Evolutionary conservation across 1,140 invertebrate species (phyloP).

Genomic region (Anastrepha ludens): DNA sequence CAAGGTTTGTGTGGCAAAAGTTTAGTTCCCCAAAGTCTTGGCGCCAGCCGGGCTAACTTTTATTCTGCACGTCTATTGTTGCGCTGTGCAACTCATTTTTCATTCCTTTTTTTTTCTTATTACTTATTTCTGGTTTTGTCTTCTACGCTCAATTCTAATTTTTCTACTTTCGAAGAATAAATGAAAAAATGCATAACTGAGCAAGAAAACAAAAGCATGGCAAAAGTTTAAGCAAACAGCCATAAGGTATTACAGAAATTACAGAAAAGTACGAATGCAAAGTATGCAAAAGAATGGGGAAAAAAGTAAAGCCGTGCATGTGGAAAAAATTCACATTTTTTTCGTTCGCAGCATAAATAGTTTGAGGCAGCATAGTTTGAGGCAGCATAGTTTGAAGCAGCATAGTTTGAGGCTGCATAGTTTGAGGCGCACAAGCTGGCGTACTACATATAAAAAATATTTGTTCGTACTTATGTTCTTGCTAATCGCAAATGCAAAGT

Average conservation of each 20-base stretch:
- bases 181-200: background rate
- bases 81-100: background rate
- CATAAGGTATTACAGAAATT: background rate
- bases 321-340: too few relatives aligned
- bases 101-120: background rate
- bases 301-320: background rate
- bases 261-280: background rate
- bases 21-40: conserved; percentile 23
- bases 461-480: background rate
- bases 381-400: too few relatives aligned
- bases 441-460: background rate
- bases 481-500: background rate
- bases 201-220: background rate
- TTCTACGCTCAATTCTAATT: background rate
- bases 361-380: background rate
- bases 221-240: conserved; percentile 16
- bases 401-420: background rate
- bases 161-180: background rate
- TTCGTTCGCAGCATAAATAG: too few relatives aligned
- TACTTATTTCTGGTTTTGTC: background rate
- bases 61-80: conserved; percentile 6
- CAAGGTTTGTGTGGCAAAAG: conserved; percentile 22
- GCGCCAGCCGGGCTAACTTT: conserved; percentile 9
- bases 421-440: too few relatives aligned
- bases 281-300: background rate